Conservation (phyloP, 1,140 invertebrate species). For the Pomacea maculata region DNA sequence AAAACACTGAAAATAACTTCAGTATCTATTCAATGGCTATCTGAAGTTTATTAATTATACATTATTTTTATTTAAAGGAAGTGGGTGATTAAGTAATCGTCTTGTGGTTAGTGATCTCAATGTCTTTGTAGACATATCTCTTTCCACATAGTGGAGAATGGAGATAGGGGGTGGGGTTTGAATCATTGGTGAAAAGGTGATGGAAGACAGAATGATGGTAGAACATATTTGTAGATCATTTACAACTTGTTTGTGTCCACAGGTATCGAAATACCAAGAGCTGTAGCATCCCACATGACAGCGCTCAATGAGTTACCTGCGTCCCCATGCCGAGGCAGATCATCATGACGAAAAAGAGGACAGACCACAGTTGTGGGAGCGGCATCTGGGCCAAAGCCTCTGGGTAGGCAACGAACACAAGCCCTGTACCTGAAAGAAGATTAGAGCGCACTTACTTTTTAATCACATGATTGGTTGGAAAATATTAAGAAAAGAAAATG, state of each 20-base stretch:
- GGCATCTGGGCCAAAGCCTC: constrained; percentile 83
- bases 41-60: not conserved
- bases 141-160: too few relatives aligned
- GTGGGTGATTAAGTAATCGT: too few relatives aligned
- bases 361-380: constrained; percentile 81
- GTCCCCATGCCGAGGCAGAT: constrained; percentile 83
- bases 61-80: too few relatives aligned
- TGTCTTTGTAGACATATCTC: too few relatives aligned
- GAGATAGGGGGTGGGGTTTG: too few relatives aligned
- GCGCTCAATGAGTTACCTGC: constrained; percentile 66
- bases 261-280: not conserved
- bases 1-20: too few relatives aligned
- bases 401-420: constrained; percentile 86
- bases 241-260: not conserved
- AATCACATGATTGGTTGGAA: too few relatives aligned
- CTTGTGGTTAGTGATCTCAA: too few relatives aligned
- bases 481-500: too few relatives aligned
- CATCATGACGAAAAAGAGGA: constrained; percentile 90
- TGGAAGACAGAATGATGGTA: not conserved
- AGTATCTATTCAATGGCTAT: not conserved
- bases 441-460: too few relatives aligned
- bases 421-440: constrained; percentile 74
- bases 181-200: too few relatives aligned
- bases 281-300: not conserved
- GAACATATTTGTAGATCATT: not conserved